Evolutionary conservation across 2,888 invertebrate genomes (phyloP).

Genomic region (Peribatodes rhomboidaria): DNA sequence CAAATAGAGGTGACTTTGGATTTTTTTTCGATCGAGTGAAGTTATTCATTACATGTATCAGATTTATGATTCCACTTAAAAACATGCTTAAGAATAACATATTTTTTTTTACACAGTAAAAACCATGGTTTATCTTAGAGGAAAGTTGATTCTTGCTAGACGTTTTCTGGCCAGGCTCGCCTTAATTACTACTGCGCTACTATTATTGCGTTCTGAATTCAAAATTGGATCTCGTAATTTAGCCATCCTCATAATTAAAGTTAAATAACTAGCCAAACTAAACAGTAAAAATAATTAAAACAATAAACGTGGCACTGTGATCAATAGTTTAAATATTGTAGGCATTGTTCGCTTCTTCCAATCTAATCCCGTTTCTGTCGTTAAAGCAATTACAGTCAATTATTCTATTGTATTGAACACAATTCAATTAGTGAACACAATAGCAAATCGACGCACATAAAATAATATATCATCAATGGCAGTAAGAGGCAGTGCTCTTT

Average conservation of each 20-base stretch:
- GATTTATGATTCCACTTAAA: no score
- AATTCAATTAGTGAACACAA: slow-evolving; percentile 19
- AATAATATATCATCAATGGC: slow-evolving; percentile 31
- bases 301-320: background rate
- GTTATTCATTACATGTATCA: no score
- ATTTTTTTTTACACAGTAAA: no score
- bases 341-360: background rate
- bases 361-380: background rate
- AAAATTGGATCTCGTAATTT: background rate
- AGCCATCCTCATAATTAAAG: background rate
- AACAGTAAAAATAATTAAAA: background rate
- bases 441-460: slow-evolving; percentile 12
- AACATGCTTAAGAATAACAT: no score
- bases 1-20: no score
- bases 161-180: no score
- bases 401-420: slow-evolving; percentile 7
- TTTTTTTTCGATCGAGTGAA: no score
- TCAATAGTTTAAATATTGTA: background rate
- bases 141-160: no score
- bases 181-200: slow-evolving; percentile 6
- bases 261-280: background rate
- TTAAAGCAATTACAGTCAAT: slow-evolving; percentile 1
- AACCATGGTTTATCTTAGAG: no score
- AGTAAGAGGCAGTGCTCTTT: slow-evolving; percentile 41
- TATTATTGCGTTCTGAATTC: background rate